Evolutionary conservation across 2,888 invertebrate species (phyloP), one percentile per base, ranked within the genome.

Genomic region (Drosophila kanekoi): DNA sequence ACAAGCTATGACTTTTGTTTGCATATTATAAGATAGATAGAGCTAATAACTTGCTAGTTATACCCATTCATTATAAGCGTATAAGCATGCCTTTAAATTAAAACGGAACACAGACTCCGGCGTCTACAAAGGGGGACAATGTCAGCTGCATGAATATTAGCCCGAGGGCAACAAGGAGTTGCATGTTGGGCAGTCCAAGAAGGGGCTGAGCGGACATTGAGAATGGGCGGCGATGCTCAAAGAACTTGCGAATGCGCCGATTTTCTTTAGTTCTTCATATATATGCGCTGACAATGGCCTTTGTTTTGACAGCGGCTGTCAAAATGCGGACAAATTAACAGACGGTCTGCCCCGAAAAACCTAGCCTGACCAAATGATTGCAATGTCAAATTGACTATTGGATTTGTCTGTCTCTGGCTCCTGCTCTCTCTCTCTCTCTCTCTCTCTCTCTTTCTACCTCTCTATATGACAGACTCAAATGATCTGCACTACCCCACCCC

Each of bases 371-470:
- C 61, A 77, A 56, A 49, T 61, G 60, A 76, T 80, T 75, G 35
- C 54, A 63, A 71, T 71, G 81, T 67, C 74, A 84, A 70, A 72
- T 71, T 75, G 75, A 63, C 79, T 79, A 87, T 84, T 81, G 81
- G 72, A 71, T 79, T 59, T 65, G 44, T 62, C 56, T 44, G 14
- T 6, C 13, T 20, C 16, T 20, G 38, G 10, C 33, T 51, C 10
- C 9, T 13, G 10, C 1, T 37, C 14, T 16, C 10, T 18, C 35
- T 8, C 14, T 32, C 13, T 18, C 11, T 14, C 49, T 5, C 23
- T 38, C 11, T 11, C 35, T 5, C n/a, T 20, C 14, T 9, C 4
- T 23, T 14, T 41, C 8, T 11, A n/a, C n/a, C 10, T 10, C 10
- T 54, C 14, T 13, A 14, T 35, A 23, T 28, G 14, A 13, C 13